phyloP scores from a whole-genome alignment of 1,140 invertebrate species.

The Oscheius sp. region DNA sequence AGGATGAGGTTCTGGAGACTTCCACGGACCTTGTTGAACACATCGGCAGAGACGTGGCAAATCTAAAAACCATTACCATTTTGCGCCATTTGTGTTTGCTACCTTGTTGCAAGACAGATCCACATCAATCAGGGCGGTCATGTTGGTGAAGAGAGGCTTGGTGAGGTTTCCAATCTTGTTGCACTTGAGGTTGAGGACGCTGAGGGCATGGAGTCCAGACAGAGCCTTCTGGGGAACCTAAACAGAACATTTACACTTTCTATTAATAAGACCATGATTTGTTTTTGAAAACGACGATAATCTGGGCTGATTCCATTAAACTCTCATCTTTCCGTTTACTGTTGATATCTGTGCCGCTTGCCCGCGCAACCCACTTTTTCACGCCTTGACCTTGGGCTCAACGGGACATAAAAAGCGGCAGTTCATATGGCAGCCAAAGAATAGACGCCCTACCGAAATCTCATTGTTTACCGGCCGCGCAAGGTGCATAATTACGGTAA shows the following conservation, averaged over 20 bases:
- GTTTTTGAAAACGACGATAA: too few relatives aligned
- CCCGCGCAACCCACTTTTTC: slow-evolving; percentile 6
- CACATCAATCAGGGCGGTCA: slow-evolving; percentile 55
- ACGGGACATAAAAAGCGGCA: neutral
- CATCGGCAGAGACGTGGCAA: slow-evolving; percentile 46
- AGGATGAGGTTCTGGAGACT: slow-evolving; percentile 57
- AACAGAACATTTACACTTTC: slow-evolving; percentile 17
- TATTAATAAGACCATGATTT: neutral
- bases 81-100: neutral
- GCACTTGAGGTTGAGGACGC: slow-evolving; percentile 46
- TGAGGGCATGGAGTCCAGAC: slow-evolving; percentile 50
- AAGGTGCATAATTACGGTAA: neutral
- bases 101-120: slow-evolving; percentile 59
- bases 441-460: too few relatives aligned
- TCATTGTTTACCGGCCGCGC: too few relatives aligned
- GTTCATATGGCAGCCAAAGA: too few relatives aligned
- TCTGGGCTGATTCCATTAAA: too few relatives aligned
- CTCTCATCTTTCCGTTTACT: too few relatives aligned
- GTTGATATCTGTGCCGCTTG: too few relatives aligned
- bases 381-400: slow-evolving; percentile 2
- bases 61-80: slow-evolving; percentile 45
- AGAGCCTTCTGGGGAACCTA: slow-evolving; percentile 37
- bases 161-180: slow-evolving; percentile 55
- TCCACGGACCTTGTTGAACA: slow-evolving; percentile 49
- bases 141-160: slow-evolving; percentile 45